Conservation (phyloP, 2,797 vertebrate species). For the Semaprochilodus insignis region DNA sequence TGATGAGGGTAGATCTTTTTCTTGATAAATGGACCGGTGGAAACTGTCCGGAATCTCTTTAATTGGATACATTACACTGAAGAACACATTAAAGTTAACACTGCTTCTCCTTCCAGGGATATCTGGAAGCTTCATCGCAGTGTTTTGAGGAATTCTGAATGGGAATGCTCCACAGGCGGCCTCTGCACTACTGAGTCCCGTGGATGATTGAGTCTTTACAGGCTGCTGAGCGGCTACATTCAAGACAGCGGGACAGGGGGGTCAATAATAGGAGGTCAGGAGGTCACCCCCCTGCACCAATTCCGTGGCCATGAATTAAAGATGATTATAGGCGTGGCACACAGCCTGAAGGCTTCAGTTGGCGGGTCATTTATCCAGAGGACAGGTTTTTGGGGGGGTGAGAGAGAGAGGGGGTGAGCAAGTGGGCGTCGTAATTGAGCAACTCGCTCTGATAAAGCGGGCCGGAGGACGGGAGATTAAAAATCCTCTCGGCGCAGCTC, state of each 20-base stretch:
- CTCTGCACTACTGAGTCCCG: background rate
- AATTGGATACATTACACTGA: too few relatives aligned
- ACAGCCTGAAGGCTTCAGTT: background rate
- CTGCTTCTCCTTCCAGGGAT: too few relatives aligned
- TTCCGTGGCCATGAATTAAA: conserved; percentile 36
- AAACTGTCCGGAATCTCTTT: too few relatives aligned
- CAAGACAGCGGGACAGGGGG: background rate
- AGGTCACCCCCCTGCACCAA: conserved; percentile 19
- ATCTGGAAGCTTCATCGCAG: too few relatives aligned
- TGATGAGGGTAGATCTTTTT: too few relatives aligned
- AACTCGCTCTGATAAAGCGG: background rate
- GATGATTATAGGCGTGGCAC: conserved; percentile 6
- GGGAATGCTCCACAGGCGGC: background rate
- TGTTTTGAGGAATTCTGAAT: background rate
- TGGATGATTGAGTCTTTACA: background rate
- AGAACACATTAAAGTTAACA: too few relatives aligned
- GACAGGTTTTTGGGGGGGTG: background rate
- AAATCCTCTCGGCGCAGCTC: too few relatives aligned
- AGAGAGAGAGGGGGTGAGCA: background rate
- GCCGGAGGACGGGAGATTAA: conserved; percentile 5
- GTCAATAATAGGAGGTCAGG: conserved; percentile 31
- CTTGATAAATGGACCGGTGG: too few relatives aligned
- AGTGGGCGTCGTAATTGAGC: background rate
- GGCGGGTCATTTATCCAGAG: conserved; percentile 15
- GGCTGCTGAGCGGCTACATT: background rate